phyloP scores from a whole-genome alignment of 2,888 invertebrate species.

The Fissipunctia ypsillon region DNA sequence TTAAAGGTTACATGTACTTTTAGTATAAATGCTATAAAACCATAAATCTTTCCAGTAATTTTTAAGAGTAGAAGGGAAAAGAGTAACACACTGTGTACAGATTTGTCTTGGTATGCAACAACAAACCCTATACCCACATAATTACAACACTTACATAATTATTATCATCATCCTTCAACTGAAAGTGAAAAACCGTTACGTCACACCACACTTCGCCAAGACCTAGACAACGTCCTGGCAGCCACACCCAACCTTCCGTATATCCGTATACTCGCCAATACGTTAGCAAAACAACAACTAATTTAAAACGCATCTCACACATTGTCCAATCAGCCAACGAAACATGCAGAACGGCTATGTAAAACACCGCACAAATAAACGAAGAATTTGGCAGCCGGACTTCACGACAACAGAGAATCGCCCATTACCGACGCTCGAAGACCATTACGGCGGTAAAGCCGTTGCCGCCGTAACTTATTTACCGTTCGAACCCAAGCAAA shows the following conservation, averaged over 20 bases:
- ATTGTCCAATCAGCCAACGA: slow-evolving; percentile 44
- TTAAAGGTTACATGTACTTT: slow-evolving; percentile 23
- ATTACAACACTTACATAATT: background rate
- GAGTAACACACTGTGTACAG: background rate
- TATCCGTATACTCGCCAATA: slow-evolving; percentile 15
- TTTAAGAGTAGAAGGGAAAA: slow-evolving; percentile 11
- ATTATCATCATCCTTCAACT: background rate
- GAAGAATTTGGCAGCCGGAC: slow-evolving; percentile 47
- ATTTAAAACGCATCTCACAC: slow-evolving; percentile 56
- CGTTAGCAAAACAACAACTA: slow-evolving; percentile 33
- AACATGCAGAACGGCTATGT: slow-evolving; percentile 16
- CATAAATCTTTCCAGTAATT: slow-evolving; percentile 17
- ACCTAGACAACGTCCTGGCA: slow-evolving; percentile 31
- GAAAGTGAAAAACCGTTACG: slow-evolving; percentile 44
- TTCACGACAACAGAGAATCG: slow-evolving; percentile 34
- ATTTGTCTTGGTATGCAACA: background rate
- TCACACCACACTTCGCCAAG: slow-evolving; percentile 29
- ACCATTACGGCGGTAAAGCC: slow-evolving; percentile 42
- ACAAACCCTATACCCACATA: background rate
- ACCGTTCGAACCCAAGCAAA: slow-evolving; percentile 47
- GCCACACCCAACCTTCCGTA: slow-evolving; percentile 15
- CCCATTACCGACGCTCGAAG: slow-evolving; percentile 34
- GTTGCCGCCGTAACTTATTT: slow-evolving; percentile 57
- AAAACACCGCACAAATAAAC: slow-evolving; percentile 48
- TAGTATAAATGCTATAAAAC: slow-evolving; percentile 13